Conservation (phyloP, 1,140 invertebrate genomes). For the Phocides pigmalion region DNA sequence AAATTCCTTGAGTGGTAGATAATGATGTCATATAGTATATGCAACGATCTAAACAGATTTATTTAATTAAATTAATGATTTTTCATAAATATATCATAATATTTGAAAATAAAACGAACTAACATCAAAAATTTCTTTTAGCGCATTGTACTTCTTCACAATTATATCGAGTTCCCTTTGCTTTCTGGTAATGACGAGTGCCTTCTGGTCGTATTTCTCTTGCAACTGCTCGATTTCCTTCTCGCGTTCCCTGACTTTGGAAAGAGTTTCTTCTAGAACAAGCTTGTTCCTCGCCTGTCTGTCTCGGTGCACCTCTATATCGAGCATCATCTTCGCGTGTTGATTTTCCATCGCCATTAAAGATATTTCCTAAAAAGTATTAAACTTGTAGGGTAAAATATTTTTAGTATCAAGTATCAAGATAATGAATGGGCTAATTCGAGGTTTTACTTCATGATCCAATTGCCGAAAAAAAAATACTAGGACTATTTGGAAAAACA, state of each 20-base stretch:
- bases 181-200: conserved; percentile 77
- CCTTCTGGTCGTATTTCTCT: conserved; percentile 82
- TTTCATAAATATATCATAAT: too few species aligned
- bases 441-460: too few species aligned
- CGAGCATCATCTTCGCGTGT: conserved; percentile 85
- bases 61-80: too few species aligned
- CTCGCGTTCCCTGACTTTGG: conserved; percentile 65
- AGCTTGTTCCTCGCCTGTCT: conserved; percentile 71
- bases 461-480: too few species aligned
- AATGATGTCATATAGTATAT: too few species aligned
- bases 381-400: too few species aligned
- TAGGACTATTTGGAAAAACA: too few species aligned
- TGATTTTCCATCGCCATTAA: conserved; percentile 86
- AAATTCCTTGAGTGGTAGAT: too few species aligned
- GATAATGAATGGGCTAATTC: too few species aligned
- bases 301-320: conserved; percentile 85
- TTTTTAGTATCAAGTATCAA: too few species aligned
- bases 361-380: conserved; percentile 84
- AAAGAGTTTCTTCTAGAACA: conserved; percentile 61
- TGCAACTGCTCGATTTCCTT: conserved; percentile 80
- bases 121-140: conserved; percentile 79
- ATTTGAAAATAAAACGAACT: conserved; percentile 36
- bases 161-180: conserved; percentile 83
- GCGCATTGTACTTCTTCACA: conserved; percentile 84
- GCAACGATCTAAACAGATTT: too few species aligned